Evolutionary conservation across 2,113 vertebrate genomes (phyloP), one percentile per base, ranked within the genome.

Genomic region (Suricata suricatta): DNA sequence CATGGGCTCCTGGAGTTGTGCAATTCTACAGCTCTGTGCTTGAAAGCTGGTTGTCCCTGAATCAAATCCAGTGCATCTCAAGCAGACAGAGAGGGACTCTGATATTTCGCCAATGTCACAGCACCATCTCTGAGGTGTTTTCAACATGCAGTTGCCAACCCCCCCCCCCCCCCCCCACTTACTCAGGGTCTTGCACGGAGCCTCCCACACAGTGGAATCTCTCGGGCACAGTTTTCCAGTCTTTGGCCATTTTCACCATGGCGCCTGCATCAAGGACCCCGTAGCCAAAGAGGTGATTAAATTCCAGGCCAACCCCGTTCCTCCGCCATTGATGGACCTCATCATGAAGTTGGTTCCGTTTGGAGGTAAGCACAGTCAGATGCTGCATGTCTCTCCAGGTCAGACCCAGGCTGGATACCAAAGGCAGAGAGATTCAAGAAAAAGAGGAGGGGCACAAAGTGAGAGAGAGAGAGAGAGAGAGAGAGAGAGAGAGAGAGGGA

Each of bases 301-400:
- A 99, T 97, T 99, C 99, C 38, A 99, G 99, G 88, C 99, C 99
- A 4, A 99, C 99, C 0, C 99, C 99, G 0, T 99, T 99, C 90
- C 99, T 99, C 25, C 99, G 99, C 99, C 99, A 99, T 77, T 99
- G 99, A 94, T 99, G 99, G 64, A 99, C 99, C 95, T 99, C 99
- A 0, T 99, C 99, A 0, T 99, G 99, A 19, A 99, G 99, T 97
- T 99, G 99, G 98, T 99, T 99, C 98, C 99, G 99, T 98, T 99
- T 99, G 91, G 99, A 99, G 52, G 99, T 99, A 92, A 99, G 99
- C 83, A 99, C 99, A 0, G 99, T 99, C 95, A 99, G 98, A 85
- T 99, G 99, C 96, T 99, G 99, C 99, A 99, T 99, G 98, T 99
- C 99, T 88, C 99, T 99, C 99, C 99, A 99, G 0, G 99, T 99